These are phyloP conservation scores for Merops nubicus DNA, from an alignment of 2,113 vertebrate species.

Conservation along the genomic window DNA sequence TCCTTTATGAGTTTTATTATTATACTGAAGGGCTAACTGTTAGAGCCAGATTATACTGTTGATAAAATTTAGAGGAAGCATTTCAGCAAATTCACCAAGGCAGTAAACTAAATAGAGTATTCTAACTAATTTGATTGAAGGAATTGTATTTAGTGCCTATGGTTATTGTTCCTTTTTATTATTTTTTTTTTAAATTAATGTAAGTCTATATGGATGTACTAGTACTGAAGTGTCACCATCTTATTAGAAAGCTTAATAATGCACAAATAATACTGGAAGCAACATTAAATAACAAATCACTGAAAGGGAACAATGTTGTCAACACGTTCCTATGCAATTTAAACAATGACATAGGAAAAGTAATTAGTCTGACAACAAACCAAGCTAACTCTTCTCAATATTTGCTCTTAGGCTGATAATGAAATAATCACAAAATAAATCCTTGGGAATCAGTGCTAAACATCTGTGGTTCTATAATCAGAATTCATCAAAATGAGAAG, in stretches of 20 bases:
- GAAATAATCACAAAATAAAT: slow-evolving; percentile 12
- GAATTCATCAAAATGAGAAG: not conserved
- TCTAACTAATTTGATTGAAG: slow-evolving; percentile 20
- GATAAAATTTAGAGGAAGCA: slow-evolving; percentile 49
- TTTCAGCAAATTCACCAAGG: slow-evolving; percentile 31
- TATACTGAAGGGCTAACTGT: slow-evolving; percentile 1
- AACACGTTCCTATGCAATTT: not conserved
- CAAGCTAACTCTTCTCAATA: not conserved
- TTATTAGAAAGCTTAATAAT: not conserved
- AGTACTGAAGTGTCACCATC: not conserved
- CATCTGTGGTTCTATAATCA: not conserved
- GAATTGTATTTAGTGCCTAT: not conserved
- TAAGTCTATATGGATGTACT: not conserved
- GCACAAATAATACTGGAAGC: not conserved
- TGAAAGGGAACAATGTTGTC: not conserved
- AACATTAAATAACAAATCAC: not conserved
- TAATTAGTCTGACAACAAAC: slow-evolving; percentile 35
- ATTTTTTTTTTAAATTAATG: not conserved
- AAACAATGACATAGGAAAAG: not conserved
- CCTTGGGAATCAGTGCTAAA: not conserved
- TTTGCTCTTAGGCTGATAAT: slow-evolving; percentile 21
- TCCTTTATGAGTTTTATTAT: slow-evolving; percentile 57
- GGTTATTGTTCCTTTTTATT: not conserved
- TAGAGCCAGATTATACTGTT: slow-evolving; percentile 9
- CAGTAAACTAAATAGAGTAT: not conserved